A percentile compares a stretch with the other conserved stretches of the same genome.
Evolutionary conservation across 2,888 invertebrate species (phyloP).

Genomic region (Adelognathus sp.): DNA sequence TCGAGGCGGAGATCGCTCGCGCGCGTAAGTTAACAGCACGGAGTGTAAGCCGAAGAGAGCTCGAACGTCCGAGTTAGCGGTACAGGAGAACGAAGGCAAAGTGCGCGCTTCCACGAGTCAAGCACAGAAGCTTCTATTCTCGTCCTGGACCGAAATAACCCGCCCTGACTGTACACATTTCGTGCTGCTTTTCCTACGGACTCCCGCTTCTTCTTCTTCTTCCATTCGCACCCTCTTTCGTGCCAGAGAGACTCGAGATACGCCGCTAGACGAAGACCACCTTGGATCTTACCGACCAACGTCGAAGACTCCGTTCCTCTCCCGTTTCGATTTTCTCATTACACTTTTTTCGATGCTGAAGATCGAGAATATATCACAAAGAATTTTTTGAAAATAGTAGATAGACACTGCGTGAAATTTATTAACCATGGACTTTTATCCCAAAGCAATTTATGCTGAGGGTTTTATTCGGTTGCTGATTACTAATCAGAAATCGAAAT

Average conservation of each 20-base stretch:
- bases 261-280: conserved; percentile 21
- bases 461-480: no score
- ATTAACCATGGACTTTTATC: no score
- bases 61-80: no score
- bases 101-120: conserved; percentile 52
- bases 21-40: not conserved
- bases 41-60: conserved; percentile 5
- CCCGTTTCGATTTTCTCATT: not conserved
- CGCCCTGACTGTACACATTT: conserved; percentile 59
- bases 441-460: no score
- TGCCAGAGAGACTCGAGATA: conserved; percentile 1
- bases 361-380: not conserved
- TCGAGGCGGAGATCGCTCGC: conserved; percentile 31
- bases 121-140: conserved; percentile 62
- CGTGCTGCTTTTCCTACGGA: conserved; percentile 59
- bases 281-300: conserved; percentile 19
- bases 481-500: no score
- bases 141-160: conserved; percentile 60
- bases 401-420: no score
- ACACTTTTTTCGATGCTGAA: not conserved
- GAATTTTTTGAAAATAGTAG: no score
- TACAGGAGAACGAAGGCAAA: conserved; percentile 36
- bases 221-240: conserved; percentile 47
- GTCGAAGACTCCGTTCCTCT: not conserved
- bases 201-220: conserved; percentile 13